Evolutionary conservation across 2,888 invertebrate species (phyloP), one percentile per base, ranked within the genome.

Genomic region (Dione juno): DNA sequence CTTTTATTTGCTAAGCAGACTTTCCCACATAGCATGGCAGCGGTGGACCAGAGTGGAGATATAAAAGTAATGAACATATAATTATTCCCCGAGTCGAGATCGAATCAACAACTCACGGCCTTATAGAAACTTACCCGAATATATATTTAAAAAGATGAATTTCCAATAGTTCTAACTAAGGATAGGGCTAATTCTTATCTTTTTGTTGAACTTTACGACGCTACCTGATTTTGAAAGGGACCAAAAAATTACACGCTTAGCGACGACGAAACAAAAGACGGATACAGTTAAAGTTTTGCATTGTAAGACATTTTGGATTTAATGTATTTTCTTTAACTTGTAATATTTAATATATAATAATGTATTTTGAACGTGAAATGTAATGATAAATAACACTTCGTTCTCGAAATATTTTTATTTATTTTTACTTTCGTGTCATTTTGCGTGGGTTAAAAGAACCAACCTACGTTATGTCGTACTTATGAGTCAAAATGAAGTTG

Each of bases 401-500:
- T 28, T 13, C 14, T 43, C 61, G n/a, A 28, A 11, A 28, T 35
- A 48, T 57, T 67, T 52, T 59, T 35, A 43, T 40, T 16, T 54
- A 41, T 61, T 65, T 65, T 61, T 28, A 37, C 21, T 57, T 57
- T 50, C 54, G 10, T 65, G 71, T 21, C 28, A 64, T 35, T 40
- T 9, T 21, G 66, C 57, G 72, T 70, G 65, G 66, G 65, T 61
- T 63, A 68, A 57, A 67, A 21, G 14, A 40, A 40, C 54, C 71
- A 58, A 21, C 70, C 63, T 68, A 74, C 71, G 58, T 48, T 54
- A 37, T n/a, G 9, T 35, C n/a, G 37, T 19, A 65, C 48, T 59
- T 50, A 67, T 58, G 69, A 70, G 14, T 68, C 68, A 64, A 70
- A 66, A 68, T 70, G 72, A 70, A 50, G 72, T 70, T 74, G 70